These are phyloP conservation scores for Yoshiicerus persimilis DNA, from an alignment of 1,140 invertebrate species.

Conservation along the genomic window DNA sequence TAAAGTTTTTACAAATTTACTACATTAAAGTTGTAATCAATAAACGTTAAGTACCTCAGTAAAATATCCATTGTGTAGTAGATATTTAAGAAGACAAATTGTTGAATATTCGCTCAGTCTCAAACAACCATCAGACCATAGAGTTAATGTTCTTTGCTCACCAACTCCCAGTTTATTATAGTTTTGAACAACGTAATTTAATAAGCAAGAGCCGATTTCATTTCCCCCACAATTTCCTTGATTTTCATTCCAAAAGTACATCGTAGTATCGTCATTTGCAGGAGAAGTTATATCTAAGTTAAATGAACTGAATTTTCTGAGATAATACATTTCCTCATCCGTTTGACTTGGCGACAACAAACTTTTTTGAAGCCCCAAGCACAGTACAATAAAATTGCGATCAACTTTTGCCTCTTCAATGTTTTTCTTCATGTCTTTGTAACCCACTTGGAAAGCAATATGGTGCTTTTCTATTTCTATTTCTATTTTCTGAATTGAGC, in stretches of 20 bases:
- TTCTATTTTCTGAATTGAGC: background rate
- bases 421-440: background rate
- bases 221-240: conserved; percentile 37
- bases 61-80: background rate
- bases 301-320: background rate
- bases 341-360: background rate
- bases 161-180: conserved; percentile 11
- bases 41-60: background rate
- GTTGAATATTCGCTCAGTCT: conserved; percentile 43
- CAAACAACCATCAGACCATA: conserved; percentile 47
- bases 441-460: background rate
- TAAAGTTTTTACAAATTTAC: background rate
- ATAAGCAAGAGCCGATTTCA: conserved; percentile 44
- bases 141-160: conserved; percentile 38
- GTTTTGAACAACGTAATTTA: conserved; percentile 37
- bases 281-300: background rate
- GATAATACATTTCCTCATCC: background rate
- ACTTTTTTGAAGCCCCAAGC: background rate
- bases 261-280: background rate
- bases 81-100: background rate
- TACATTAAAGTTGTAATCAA: no score
- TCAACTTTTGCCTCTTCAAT: background rate
- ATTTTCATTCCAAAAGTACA: conserved; percentile 46
- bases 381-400: background rate
- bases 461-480: background rate